These are phyloP conservation scores for Drosophila nasuta DNA, from an alignment of 1,140 invertebrate species.

Conservation along the genomic window DNA sequence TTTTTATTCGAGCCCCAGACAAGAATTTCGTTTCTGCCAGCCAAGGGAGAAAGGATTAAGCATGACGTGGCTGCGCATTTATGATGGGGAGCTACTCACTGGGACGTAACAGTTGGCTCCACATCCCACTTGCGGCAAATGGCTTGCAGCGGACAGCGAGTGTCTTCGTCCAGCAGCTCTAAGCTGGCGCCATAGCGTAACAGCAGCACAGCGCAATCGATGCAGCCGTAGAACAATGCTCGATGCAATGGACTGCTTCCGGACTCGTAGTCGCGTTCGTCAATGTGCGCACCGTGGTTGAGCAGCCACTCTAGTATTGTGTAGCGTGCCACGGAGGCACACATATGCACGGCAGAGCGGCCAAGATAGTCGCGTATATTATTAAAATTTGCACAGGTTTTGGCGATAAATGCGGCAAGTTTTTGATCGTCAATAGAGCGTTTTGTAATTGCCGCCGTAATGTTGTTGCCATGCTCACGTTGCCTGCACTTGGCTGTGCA, in stretches of 20 bases:
- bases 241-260: slow-evolving; percentile 90
- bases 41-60: not conserved
- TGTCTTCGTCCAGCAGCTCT: slow-evolving; percentile 75
- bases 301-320: slow-evolving; percentile 89
- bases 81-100: slow-evolving; percentile 43
- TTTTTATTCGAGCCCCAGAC: slow-evolving; percentile 91
- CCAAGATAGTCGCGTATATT: slow-evolving; percentile 86
- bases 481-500: slow-evolving; percentile 86
- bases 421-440: slow-evolving; percentile 85
- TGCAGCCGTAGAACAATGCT: slow-evolving; percentile 89
- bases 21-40: slow-evolving; percentile 85
- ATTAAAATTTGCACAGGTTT: slow-evolving; percentile 86
- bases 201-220: slow-evolving; percentile 87
- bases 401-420: slow-evolving; percentile 86
- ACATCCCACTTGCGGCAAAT: slow-evolving; percentile 69
- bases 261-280: slow-evolving; percentile 88
- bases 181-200: slow-evolving; percentile 85
- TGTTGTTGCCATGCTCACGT: slow-evolving; percentile 86
- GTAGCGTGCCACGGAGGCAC: slow-evolving; percentile 88
- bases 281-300: slow-evolving; percentile 86
- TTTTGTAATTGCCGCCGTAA: slow-evolving; percentile 87
- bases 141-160: slow-evolving; percentile 69
- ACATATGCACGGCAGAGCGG: slow-evolving; percentile 88
- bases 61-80: not conserved
- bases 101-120: slow-evolving; percentile 19